Evolutionary conservation across 1,140 invertebrate genomes (phyloP).

Genomic region (Drosophila lini): DNA sequence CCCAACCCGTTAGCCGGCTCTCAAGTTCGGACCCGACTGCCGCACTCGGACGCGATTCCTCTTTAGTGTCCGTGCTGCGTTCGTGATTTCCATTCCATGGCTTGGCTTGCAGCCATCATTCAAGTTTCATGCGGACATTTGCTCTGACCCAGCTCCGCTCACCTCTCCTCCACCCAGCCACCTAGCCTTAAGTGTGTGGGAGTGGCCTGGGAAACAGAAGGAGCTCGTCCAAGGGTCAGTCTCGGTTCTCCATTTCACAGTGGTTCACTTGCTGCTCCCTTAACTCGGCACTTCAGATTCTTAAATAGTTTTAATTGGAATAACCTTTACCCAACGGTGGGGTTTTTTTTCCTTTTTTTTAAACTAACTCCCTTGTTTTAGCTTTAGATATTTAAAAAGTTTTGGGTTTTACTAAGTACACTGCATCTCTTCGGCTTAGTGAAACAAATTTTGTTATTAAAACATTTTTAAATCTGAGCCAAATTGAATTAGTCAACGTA

Average conservation of each 20-base stretch:
- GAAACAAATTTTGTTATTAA: not conserved
- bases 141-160: constrained; percentile 1
- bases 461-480: not conserved
- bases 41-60: constrained; percentile 43
- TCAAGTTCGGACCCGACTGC: not conserved
- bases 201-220: constrained; percentile 6
- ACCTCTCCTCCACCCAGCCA: not conserved
- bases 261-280: constrained; percentile 14
- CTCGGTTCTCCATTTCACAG: constrained; percentile 15
- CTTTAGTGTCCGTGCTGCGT: constrained; percentile 22
- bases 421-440: not conserved
- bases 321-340: not conserved
- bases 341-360: not conserved
- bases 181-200: constrained; percentile 12
- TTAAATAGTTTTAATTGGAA: constrained; percentile 12
- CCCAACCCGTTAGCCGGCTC: not conserved
- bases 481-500: not conserved
- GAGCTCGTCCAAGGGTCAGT: constrained; percentile 1
- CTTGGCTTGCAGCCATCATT: constrained; percentile 65
- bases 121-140: constrained; percentile 71
- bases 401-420: not conserved
- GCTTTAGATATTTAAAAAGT: not conserved
- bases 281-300: not conserved
- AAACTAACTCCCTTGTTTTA: not conserved
- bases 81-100: constrained; percentile 58